Evolutionary conservation across 2,888 invertebrate species (phyloP), one percentile per base, ranked within the genome.

Genomic region (Hyalella azteca): DNA sequence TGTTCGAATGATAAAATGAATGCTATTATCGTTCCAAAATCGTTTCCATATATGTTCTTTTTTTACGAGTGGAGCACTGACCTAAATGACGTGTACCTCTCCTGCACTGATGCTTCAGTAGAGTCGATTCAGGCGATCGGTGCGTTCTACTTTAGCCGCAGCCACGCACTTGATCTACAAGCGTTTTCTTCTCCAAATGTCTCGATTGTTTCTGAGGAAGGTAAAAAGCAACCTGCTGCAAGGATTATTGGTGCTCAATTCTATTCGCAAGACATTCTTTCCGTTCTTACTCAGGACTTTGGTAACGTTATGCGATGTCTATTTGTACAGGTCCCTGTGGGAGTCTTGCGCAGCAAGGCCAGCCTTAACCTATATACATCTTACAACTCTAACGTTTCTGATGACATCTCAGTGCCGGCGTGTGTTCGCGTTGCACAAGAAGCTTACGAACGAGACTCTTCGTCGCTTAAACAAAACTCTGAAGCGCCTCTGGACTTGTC

Each of bases 191-290:
- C 49, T 2, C 66, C 66, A 15, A 66, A 66, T 36, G 39, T 66
- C 19, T 66, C 66, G 2, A 19, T 36, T 66, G 1, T 66, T 15
- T 36, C n/a, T 32, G 66, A 66, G 19, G 66, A 66, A 9, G 13
- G 36, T 41, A n/a, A 60, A 54, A 32, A 76, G 22, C 29, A 77
- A 19, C 73, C 82, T 19, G 36, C 80, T 15, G 48, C 80, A n/a
- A 77, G 80, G 39, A 89, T 93, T 66, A 87, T 92, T 39, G 94
- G 95, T 87, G 87, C 93, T 39, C 92, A 94, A 87, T 94, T 94
- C 88, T 95, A 95, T 88, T 93, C 92, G 0, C 87, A 90, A 66
- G 92, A 92, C 82, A 91, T 91, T 78, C 87, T 95, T 29, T 94
- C 95, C n/a, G 87, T 95, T 41, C 88, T 95, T 26, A 87, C 92